These are phyloP conservation scores for Hylia prasina DNA, from an alignment of 2,113 vertebrate genomes.

Conservation along the genomic window DNA sequence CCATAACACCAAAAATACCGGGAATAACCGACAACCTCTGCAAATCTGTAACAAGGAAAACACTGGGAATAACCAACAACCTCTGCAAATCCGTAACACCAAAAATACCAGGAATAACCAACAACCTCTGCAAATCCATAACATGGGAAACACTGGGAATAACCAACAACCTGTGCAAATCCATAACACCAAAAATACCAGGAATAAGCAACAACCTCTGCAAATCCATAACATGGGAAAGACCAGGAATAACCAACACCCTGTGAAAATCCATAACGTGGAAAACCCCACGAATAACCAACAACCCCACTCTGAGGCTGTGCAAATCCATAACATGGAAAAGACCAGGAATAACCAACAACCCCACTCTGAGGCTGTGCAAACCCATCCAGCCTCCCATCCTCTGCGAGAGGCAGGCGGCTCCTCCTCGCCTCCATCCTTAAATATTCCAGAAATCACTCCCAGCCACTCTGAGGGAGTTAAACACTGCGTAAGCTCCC, in stretches of 20 bases:
- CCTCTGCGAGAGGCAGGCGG: not conserved
- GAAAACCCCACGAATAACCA: rapidly evolving
- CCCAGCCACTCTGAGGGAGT: not conserved
- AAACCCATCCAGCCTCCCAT: not conserved
- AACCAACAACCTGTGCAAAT: not conserved
- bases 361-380: not conserved
- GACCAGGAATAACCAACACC: not conserved
- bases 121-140: not conserved
- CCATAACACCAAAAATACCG: rapidly evolving
- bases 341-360: rapidly evolving
- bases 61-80: not conserved
- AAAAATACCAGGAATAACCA: not conserved
- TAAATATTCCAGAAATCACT: not conserved
- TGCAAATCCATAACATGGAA: rapidly evolving
- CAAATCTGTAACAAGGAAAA: rapidly evolving
- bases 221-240: not conserved
- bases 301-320: too few species aligned
- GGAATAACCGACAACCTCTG: not conserved
- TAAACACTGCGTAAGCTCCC: rapidly evolving
- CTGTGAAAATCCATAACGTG: rapidly evolving
- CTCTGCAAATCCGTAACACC: not conserved
- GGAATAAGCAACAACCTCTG: not conserved
- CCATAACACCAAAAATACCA: rapidly evolving
- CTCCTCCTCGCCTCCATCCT: not conserved
- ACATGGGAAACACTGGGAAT: rapidly evolving